Conservation (phyloP, 2,888 invertebrate genomes). For the Tipula confusa region DNA sequence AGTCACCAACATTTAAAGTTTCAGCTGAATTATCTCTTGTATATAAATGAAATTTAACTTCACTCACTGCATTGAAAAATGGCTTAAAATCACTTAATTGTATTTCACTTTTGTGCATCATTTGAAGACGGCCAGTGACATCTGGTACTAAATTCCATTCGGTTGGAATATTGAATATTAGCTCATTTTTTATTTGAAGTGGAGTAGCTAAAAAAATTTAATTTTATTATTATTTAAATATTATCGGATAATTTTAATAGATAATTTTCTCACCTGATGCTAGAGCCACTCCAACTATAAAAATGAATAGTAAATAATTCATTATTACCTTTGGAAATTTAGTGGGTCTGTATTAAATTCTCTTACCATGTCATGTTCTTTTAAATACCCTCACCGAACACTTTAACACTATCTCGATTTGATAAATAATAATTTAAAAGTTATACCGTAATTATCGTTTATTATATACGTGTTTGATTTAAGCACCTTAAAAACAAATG, state of each 20-base stretch:
- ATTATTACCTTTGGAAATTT: background rate
- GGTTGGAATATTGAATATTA: background rate
- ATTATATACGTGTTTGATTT: too few relatives aligned
- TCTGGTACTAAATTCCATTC: slow-evolving; percentile 20
- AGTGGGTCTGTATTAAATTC: background rate
- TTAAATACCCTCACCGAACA: too few relatives aligned
- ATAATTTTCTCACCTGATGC: background rate
- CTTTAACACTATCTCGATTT: too few relatives aligned
- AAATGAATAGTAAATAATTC: background rate
- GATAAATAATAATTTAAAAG: too few relatives aligned
- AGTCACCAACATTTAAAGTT: background rate
- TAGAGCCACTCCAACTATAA: background rate
- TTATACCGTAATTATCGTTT: too few relatives aligned
- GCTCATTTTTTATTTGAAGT: background rate
- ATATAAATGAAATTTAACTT: background rate
- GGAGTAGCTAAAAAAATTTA: background rate
- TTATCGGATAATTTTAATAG: too few relatives aligned
- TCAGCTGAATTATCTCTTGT: background rate
- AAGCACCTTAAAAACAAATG: too few relatives aligned
- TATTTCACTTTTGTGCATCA: slow-evolving; percentile 3
- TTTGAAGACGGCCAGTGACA: background rate
- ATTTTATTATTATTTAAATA: too few relatives aligned
- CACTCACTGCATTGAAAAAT: background rate
- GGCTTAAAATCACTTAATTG: background rate
- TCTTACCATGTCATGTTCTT: background rate